These are phyloP conservation scores for Lepidochrysops patricia DNA, from an alignment of 2,888 invertebrate genomes.

Conservation along the genomic window DNA sequence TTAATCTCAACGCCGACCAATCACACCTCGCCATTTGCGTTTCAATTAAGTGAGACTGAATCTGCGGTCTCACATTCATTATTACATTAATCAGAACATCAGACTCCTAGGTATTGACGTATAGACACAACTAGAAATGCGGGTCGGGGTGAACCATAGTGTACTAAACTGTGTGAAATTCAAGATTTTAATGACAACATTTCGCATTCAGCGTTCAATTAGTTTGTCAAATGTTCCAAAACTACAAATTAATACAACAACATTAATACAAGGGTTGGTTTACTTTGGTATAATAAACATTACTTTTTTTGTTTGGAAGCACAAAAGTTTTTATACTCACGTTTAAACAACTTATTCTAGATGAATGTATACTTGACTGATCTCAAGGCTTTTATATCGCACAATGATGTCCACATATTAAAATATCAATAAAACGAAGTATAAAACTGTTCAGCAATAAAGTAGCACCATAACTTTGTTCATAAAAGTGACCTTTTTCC, in stretches of 20 bases:
- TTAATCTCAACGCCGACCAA: conserved; percentile 52
- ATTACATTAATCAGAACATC: conserved; percentile 48
- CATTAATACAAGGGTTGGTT: too few relatives aligned
- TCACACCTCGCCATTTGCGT: conserved; percentile 64
- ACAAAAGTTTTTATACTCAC: too few relatives aligned
- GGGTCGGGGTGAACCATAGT: conserved; percentile 28
- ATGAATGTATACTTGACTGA: neutral
- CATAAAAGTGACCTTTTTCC: conserved; percentile 12
- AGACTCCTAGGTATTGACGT: conserved; percentile 21
- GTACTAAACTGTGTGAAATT: conserved; percentile 9
- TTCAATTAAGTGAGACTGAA: conserved; percentile 57
- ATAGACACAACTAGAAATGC: conserved; percentile 28
- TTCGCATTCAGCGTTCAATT: neutral
- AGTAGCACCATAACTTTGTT: conserved; percentile 5
- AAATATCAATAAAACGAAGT: conserved; percentile 5
- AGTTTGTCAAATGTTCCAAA: conserved; percentile 2
- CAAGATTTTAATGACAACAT: conserved; percentile 8
- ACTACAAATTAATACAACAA: too few relatives aligned
- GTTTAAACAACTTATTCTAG: neutral
- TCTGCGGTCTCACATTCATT: conserved; percentile 52
- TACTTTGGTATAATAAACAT: too few relatives aligned
- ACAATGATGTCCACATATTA: neutral
- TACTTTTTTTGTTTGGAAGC: too few relatives aligned
- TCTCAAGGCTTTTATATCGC: neutral
- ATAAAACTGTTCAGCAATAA: conserved; percentile 7